A percentile compares a stretch with the other conserved stretches of the same genome.
Conservation (phyloP, 1,140 invertebrate genomes). For the Cepaea nemoralis region DNA sequence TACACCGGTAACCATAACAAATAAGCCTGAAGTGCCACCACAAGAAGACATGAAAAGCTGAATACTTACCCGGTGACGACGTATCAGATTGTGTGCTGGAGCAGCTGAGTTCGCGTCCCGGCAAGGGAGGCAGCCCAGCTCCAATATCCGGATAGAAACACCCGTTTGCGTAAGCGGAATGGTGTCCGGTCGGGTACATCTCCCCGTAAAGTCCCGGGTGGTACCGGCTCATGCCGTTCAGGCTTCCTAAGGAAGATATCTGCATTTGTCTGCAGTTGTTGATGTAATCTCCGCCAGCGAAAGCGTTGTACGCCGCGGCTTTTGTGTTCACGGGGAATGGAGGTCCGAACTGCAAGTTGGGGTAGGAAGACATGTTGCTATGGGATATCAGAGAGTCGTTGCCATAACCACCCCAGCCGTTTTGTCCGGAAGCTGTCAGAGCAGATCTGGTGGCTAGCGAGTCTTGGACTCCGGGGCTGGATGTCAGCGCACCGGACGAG, state of each 20-base stretch:
- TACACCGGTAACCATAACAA: too few relatives aligned
- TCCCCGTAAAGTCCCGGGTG: conserved; percentile 66
- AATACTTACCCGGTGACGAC: conserved; percentile 61
- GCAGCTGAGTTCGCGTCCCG: conserved; percentile 62
- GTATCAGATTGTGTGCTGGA: conserved; percentile 61
- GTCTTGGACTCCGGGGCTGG: conserved; percentile 56
- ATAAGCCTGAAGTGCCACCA: too few relatives aligned
- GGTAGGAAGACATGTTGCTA: conserved; percentile 67
- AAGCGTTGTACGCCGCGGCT: conserved; percentile 51
- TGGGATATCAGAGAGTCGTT: conserved; percentile 56
- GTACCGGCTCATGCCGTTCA: conserved; percentile 64
- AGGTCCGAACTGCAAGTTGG: conserved; percentile 63
- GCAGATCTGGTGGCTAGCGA: conserved; percentile 47
- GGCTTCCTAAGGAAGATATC: conserved; percentile 61
- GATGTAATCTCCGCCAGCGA: conserved; percentile 59
- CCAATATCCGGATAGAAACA: conserved; percentile 66
- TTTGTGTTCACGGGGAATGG: conserved; percentile 67
- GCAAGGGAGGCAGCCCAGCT: conserved; percentile 57
- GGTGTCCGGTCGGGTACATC: conserved; percentile 63
- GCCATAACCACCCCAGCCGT: conserved; percentile 63
- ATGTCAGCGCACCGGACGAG: conserved; percentile 58
- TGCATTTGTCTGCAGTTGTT: conserved; percentile 67
- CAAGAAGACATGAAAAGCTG: too few relatives aligned
- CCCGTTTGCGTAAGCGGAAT: conserved; percentile 63
- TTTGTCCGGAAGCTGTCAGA: conserved; percentile 58